These are phyloP conservation scores for Drosophila leonis DNA, from an alignment of 2,888 invertebrate genomes.

Conservation along the genomic window DNA sequence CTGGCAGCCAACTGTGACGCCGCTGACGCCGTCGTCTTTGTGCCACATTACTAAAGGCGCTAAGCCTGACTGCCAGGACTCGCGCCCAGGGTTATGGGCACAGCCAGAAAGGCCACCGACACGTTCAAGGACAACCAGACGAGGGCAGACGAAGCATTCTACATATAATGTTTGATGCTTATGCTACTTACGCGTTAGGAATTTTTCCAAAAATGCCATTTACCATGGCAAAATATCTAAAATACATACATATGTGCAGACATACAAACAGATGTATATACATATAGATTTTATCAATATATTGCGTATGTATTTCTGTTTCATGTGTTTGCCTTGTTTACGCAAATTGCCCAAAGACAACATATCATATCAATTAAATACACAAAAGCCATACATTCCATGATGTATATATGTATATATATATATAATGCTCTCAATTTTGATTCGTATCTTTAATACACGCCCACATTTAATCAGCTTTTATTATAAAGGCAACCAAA, in stretches of 20 bases:
- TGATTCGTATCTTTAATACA: constrained; percentile 2
- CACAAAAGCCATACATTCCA: constrained; percentile 8
- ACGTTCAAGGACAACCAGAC: constrained; percentile 67
- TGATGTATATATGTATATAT: constrained; percentile 3
- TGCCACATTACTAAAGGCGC: constrained; percentile 63
- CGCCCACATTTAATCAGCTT: constrained; percentile 8
- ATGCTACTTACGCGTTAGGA: constrained; percentile 59
- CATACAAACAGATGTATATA: neutral
- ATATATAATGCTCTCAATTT: constrained; percentile 1
- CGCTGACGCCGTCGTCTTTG: constrained; percentile 53
- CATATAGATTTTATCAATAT: constrained; percentile 3
- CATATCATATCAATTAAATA: constrained; percentile 49
- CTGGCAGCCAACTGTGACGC: constrained; percentile 68
- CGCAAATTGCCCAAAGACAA: constrained; percentile 65
- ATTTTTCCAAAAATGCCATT: constrained; percentile 69
- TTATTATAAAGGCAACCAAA: constrained; percentile 8
- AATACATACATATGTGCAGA: constrained; percentile 16
- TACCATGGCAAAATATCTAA: constrained; percentile 52
- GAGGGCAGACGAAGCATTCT: constrained; percentile 30
- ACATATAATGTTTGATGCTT: constrained; percentile 64
- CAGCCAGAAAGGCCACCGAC: constrained; percentile 56
- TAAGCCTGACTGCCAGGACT: constrained; percentile 67
- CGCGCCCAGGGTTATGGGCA: constrained; percentile 19
- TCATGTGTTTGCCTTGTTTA: constrained; percentile 50
- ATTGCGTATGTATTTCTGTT: constrained; percentile 12